A percentile compares a stretch with the other conserved stretches of the same genome.
These are phyloP conservation scores for Noctua comes DNA, from an alignment of 2,888 invertebrate genomes.

Conservation along the genomic window DNA sequence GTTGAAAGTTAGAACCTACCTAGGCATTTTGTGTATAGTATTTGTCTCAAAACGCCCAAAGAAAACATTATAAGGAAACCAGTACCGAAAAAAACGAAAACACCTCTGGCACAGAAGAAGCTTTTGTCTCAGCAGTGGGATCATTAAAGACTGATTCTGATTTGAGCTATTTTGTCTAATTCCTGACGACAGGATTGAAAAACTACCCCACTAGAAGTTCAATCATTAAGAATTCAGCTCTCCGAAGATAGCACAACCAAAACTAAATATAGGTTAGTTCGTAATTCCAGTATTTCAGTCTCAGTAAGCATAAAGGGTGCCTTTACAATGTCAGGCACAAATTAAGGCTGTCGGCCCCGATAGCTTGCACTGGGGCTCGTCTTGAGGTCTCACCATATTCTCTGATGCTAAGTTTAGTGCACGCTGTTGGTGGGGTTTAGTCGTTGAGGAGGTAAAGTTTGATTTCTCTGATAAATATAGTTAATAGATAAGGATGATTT, in stretches of 20 bases:
- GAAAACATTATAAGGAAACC: background rate
- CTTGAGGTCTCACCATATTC: constrained; percentile 42
- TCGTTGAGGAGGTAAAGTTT: background rate
- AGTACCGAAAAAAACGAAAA: too few species aligned
- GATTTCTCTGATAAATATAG: too few species aligned
- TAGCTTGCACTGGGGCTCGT: constrained; percentile 31
- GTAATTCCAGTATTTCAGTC: constrained; percentile 6
- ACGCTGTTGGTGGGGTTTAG: background rate
- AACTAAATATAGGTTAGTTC: constrained; percentile 18
- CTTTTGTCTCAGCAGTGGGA: background rate
- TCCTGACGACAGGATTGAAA: background rate
- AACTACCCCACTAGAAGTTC: background rate
- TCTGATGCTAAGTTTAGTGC: constrained; percentile 2
- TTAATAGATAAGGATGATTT: too few species aligned
- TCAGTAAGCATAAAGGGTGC: constrained; percentile 37
- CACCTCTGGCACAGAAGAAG: background rate
- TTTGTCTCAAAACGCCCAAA: background rate
- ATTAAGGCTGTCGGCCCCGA: constrained; percentile 52
- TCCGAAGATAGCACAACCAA: background rate
- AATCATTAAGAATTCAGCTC: background rate
- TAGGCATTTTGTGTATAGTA: background rate
- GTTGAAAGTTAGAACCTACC: background rate
- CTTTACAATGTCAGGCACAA: constrained; percentile 49
- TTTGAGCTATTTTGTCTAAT: background rate
- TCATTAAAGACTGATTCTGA: background rate